A percentile compares a stretch with the other conserved stretches of the same genome.
These are phyloP conservation scores for Amphipoea oculea DNA, from an alignment of 2,888 invertebrate species.

Conservation along the genomic window DNA sequence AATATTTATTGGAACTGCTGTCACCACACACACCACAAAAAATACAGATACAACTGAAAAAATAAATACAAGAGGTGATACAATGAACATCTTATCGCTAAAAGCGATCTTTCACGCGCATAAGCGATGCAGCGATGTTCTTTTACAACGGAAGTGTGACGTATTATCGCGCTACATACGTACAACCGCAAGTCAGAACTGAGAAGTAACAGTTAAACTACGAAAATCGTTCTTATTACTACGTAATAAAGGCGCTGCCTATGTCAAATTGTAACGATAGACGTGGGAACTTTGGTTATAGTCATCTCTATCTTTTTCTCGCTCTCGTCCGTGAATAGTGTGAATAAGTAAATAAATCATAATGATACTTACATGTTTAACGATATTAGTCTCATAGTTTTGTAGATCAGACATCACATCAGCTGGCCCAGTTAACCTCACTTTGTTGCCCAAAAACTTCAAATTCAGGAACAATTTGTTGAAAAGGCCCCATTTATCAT, in stretches of 20 bases:
- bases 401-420: slow-evolving; percentile 93
- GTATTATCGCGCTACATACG: not conserved
- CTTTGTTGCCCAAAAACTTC: slow-evolving; percentile 93
- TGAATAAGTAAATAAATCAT: not conserved
- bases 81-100: not conserved
- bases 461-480: slow-evolving; percentile 92
- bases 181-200: not conserved
- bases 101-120: not conserved
- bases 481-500: slow-evolving; percentile 89
- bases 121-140: not conserved
- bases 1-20: not conserved
- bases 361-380: slow-evolving; percentile 83
- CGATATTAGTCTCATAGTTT: slow-evolving; percentile 91
- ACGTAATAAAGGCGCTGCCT: slow-evolving; percentile 8
- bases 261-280: slow-evolving; percentile 1
- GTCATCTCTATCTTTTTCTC: not conserved
- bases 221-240: slow-evolving; percentile 6
- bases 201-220: not conserved
- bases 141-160: slow-evolving; percentile 23
- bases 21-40: not conserved
- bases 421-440: slow-evolving; percentile 92
- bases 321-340: not conserved
- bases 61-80: not conserved
- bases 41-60: not conserved
- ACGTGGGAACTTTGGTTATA: not conserved